Evolutionary conservation across 2,888 invertebrate genomes (phyloP).

Genomic region (Drosophila atroscutellata): DNA sequence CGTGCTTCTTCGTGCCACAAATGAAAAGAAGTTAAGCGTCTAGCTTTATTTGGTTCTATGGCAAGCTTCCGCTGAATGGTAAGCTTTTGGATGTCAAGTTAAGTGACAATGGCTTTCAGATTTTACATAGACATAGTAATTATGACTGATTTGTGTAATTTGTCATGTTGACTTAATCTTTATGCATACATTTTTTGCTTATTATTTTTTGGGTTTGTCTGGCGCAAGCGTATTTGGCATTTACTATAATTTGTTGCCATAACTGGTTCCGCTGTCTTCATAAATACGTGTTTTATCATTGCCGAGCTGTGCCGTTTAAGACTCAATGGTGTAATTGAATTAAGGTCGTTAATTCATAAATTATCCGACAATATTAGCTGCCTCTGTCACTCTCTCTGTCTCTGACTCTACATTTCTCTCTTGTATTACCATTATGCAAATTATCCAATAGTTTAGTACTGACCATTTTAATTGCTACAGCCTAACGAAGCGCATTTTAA

Average conservation of each 20-base stretch:
- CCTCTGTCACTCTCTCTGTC: conserved; percentile 6
- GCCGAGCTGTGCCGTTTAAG: conserved; percentile 42
- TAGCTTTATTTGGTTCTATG: neutral
- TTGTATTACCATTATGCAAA: conserved; percentile 58
- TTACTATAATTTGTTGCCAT: conserved; percentile 48
- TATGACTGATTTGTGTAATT: conserved; percentile 65
- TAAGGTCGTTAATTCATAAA: conserved; percentile 54
- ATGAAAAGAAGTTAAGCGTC: neutral
- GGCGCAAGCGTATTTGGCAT: conserved; percentile 43
- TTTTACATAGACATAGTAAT: conserved; percentile 50
- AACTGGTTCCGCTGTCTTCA: conserved; percentile 44
- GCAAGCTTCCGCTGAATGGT: conserved; percentile 36
- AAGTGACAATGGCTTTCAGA: conserved; percentile 33
- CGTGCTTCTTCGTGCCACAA: conserved; percentile 8
- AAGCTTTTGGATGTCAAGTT: conserved; percentile 26
- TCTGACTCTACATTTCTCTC: conserved; percentile 5
- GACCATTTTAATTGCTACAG: conserved; percentile 30
- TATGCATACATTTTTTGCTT: conserved; percentile 8
- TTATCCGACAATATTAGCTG: conserved; percentile 20
- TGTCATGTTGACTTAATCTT: conserved; percentile 48
- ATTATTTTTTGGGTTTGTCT: conserved; percentile 32
- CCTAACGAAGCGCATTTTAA: conserved; percentile 32
- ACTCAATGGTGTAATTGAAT: conserved; percentile 53
- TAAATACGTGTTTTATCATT: conserved; percentile 28
- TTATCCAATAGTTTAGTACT: conserved; percentile 16